phyloP scores from a whole-genome alignment of 2,888 invertebrate species.

The Eupeodes luniger region DNA sequence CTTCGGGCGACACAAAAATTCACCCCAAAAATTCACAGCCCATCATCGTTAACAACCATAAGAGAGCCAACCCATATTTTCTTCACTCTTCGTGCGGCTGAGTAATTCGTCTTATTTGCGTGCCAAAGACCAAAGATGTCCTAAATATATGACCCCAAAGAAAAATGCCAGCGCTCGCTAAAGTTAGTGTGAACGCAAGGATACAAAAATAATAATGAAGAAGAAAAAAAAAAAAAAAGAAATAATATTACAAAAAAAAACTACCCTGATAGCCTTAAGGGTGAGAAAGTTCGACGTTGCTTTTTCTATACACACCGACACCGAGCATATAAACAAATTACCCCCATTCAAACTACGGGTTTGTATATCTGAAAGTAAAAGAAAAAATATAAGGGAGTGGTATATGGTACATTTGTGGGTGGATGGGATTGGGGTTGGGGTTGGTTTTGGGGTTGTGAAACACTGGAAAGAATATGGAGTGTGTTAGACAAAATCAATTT shows the following conservation, averaged over 20 bases:
- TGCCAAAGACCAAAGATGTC: slow-evolving; percentile 65
- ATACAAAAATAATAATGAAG: slow-evolving; percentile 64
- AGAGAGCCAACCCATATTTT: slow-evolving; percentile 29
- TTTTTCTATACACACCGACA: slow-evolving; percentile 19
- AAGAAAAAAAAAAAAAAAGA: slow-evolving; percentile 2
- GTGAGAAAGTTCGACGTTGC: slow-evolving; percentile 43
- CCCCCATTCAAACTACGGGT: slow-evolving; percentile 55
- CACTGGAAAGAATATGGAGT: slow-evolving; percentile 29
- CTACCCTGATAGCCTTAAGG: not conserved
- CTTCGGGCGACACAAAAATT: slow-evolving; percentile 43
- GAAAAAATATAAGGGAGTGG: slow-evolving; percentile 2
- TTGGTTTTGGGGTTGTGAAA: not conserved
- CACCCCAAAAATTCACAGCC: slow-evolving; percentile 28
- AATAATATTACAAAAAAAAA: slow-evolving; percentile 21
- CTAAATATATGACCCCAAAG: slow-evolving; percentile 65
- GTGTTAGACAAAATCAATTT: slow-evolving; percentile 64
- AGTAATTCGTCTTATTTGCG: slow-evolving; percentile 75
- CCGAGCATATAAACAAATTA: slow-evolving; percentile 70
- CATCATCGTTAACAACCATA: slow-evolving; percentile 32
- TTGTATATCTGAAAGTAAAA: slow-evolving; percentile 24
- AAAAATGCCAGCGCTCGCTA: slow-evolving; percentile 53
- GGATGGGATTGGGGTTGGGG: not conserved
- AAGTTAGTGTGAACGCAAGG: slow-evolving; percentile 52
- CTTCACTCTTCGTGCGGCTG: slow-evolving; percentile 61
- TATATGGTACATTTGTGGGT: slow-evolving; percentile 1